Conservation (phyloP, 2,113 vertebrate species). For the Oryzias celebensis region DNA sequence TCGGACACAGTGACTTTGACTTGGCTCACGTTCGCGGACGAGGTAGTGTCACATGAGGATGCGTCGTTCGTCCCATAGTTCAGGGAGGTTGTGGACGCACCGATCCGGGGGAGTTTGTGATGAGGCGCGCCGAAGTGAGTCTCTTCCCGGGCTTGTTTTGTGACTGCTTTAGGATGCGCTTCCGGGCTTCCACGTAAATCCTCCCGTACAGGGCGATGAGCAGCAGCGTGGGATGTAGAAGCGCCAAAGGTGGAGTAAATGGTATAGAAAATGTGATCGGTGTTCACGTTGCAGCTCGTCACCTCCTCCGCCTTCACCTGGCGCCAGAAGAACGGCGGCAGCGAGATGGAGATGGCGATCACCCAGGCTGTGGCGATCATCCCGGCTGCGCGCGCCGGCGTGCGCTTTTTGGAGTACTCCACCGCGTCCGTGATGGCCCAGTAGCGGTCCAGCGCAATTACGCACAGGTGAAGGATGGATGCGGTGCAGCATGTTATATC, state of each 20-base stretch:
- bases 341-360: conserved; percentile 93
- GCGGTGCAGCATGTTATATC: conserved; percentile 98
- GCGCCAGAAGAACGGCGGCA: conserved; percentile 95
- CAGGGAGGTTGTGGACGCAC: conserved; percentile 86
- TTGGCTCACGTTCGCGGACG: conserved; percentile 79
- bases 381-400: conserved; percentile 83
- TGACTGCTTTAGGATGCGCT: conserved; percentile 91
- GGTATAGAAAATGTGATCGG: conserved; percentile 94
- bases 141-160: conserved; percentile 87
- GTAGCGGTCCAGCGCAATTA: conserved; percentile 94
- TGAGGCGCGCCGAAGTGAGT: conserved; percentile 88
- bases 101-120: conserved; percentile 89
- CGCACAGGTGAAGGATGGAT: conserved; percentile 95
- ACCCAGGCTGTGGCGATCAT: conserved; percentile 94
- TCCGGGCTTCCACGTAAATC: conserved; percentile 93
- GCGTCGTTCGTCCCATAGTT: conserved; percentile 85
- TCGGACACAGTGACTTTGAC: conserved; percentile 94
- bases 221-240: conserved; percentile 96
- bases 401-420: conserved; percentile 91
- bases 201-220: conserved; percentile 93
- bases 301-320: conserved; percentile 89
- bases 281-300: conserved; percentile 87
- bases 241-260: conserved; percentile 96
- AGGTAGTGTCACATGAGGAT: conserved; percentile 80
- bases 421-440: conserved; percentile 97